Evolutionary conservation across 2,888 invertebrate species (phyloP), one percentile per base, ranked within the genome.

Genomic region (Melieria picta): DNA sequence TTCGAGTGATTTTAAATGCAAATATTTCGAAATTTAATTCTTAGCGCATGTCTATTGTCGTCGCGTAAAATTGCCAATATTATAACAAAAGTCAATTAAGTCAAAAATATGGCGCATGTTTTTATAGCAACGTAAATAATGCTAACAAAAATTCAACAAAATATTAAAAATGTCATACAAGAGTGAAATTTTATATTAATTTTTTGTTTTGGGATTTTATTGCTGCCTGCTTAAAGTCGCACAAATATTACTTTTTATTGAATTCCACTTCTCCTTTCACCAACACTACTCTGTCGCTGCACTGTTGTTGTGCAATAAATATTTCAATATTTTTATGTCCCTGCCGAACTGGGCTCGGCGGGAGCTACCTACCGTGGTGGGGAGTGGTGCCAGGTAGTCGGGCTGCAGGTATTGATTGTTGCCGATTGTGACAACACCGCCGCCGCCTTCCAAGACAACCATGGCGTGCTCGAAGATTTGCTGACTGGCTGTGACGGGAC

Each of bases 331-430:
- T 45, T 30, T 56, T 55, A 9, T 61, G 13, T 64, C 64, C 56
- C 42, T 50, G 6, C 1, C 10, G 7, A 52, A 30, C 3, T 30
- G 30, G 30, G 30, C 30, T 30, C 30, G 30, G 30, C 0, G 30
- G 1, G 30, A 30, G 6, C 69, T 75, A 91, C 96, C 93, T 91
- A 97, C 97, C 93, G 96, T 94, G 76, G 96, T 95, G 77, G 97
- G 94, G 86, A 97, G 90, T 80, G 97, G 97, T 80, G 96, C 94
- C 84, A 98, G 90, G 89, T 97, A 97, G 91, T 98, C 98, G 88
- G 97, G 97, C 88, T 96, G 95, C 80, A 98, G 89, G 88, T 98
- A 98, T 89, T 97, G 97, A 89, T 96, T 96, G 83, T 93, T 94
- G 87, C 94, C 93, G 81, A 93, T 91, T 84, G 94, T 92, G 89